Base-by-base conservation (phyloP, 2,797 vertebrate genomes). In the Coregonus suidteri region DNA sequence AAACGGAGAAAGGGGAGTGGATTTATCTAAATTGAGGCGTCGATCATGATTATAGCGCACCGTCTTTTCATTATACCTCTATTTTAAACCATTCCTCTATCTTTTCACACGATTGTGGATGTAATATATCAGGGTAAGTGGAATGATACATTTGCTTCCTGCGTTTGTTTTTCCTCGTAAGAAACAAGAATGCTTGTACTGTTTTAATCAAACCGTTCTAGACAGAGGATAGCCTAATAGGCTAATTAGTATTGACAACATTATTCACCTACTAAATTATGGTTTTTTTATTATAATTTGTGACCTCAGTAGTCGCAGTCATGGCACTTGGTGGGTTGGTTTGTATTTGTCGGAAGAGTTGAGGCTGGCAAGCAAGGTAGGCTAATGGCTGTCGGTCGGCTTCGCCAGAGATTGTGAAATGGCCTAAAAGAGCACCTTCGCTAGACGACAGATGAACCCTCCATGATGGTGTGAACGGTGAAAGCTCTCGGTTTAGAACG, bases 71-170 rank as follows among this genome's bases (percentile, higher is more conserved):
- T 86, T 75, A 79, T 79, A 52, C 6, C 13, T 74, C n/a, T 11
- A 78, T 69, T 86, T 77, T 56, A 34, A 71, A 54, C 70, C 81
- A 41, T 51, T 71, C 75, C 76, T 59, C 31, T 74, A 83, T 67
- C 64, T 77, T 83, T 51, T 75, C 67, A 82, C 86, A 79, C 80
- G 59, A 81, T 68, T 76, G 75, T 90, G 86, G 88, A 86, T 86
- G 89, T 86, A 88, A 89, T 89, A 91, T 90, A 90, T 91, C 86
- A 88, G 88, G 93, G 93, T 93, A 92, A 93, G 93, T 93, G 90
- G 91, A 94, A 89, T 91, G 89, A 91, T 94, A 93, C 90, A 88
- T 94, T 93, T 93, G 92, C 91, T 92, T 93, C 92, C 91, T 93
- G 92, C 91, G 93, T 93, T 89, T 93, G 53, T 54, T n/a, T 56